These are phyloP conservation scores for Chesias legatella DNA, from an alignment of 2,888 invertebrate genomes.

Conservation along the genomic window DNA sequence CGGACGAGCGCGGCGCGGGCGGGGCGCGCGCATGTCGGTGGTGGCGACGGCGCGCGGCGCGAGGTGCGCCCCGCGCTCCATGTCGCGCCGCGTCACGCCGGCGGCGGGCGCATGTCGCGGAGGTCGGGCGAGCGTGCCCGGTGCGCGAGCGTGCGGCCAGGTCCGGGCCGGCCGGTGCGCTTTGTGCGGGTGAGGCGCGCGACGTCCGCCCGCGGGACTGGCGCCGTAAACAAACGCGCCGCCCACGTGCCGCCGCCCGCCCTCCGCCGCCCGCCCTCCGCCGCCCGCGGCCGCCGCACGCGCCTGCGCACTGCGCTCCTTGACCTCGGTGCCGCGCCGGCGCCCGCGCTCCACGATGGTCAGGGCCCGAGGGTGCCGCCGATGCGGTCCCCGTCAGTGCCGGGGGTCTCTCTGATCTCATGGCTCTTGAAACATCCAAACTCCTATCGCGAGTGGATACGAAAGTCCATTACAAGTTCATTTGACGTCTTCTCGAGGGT, in stretches of 20 bases:
- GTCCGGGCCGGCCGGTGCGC: constrained; percentile 30
- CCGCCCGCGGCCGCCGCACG: constrained; percentile 27
- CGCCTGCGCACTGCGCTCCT: constrained; percentile 39
- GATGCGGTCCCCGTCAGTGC: constrained; percentile 2
- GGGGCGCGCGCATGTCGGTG: constrained; percentile 57
- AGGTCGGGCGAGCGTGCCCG: constrained; percentile 30
- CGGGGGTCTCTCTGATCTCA: not conserved
- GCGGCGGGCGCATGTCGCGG: constrained; percentile 52
- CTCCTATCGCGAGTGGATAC: too few species aligned
- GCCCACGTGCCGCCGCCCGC: constrained; percentile 41
- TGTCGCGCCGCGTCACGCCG: constrained; percentile 23
- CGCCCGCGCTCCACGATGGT: constrained; percentile 49
- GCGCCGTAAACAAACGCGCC: constrained; percentile 53
- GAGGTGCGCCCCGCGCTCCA: constrained; percentile 46
- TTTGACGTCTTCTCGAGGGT: too few species aligned
- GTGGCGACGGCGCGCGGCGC: constrained; percentile 33
- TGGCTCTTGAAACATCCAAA: not conserved
- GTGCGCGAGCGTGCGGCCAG: too few species aligned
- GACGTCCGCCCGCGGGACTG: constrained; percentile 44
- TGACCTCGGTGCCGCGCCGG: constrained; percentile 52
- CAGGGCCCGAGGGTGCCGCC: constrained; percentile 30
- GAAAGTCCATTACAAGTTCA: too few species aligned
- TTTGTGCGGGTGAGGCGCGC: constrained; percentile 42
- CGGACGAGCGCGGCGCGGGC: constrained; percentile 62
- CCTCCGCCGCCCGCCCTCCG: constrained; percentile 31